Evolutionary conservation across 2,888 invertebrate species (phyloP).

Genomic region (Andrena dorsata): DNA sequence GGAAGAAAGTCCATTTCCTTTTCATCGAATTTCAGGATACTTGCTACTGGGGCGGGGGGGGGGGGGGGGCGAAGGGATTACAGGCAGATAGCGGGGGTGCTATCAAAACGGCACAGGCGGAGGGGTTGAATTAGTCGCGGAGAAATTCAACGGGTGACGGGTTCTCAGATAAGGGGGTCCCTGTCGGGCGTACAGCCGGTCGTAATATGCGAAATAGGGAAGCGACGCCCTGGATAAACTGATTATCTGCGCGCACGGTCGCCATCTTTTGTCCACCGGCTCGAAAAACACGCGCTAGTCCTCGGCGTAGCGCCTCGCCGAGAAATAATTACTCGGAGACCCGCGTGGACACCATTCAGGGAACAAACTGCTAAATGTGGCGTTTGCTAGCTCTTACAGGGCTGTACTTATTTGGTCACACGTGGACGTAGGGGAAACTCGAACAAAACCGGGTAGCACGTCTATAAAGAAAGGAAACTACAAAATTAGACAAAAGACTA

Average conservation of each 20-base stretch:
- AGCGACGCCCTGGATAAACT: slow-evolving; percentile 53
- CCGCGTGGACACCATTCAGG: no score
- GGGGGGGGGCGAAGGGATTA: slow-evolving; percentile 8
- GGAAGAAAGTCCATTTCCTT: slow-evolving; percentile 9
- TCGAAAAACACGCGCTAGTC: slow-evolving; percentile 22
- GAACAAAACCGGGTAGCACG: no score
- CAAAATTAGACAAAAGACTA: no score
- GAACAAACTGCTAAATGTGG: no score
- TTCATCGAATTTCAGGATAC: slow-evolving; percentile 25
- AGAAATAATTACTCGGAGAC: no score
- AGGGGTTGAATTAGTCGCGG: slow-evolving; percentile 49
- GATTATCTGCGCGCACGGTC: slow-evolving; percentile 42
- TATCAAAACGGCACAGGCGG: slow-evolving; percentile 15
- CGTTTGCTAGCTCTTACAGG: no score
- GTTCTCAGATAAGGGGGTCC: slow-evolving; percentile 52
- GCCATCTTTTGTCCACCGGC: slow-evolving; percentile 18
- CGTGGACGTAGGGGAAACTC: no score
- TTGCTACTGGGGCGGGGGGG: neutral
- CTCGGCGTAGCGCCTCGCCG: no score
- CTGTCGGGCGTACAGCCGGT: slow-evolving; percentile 32
- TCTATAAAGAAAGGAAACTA: no score
- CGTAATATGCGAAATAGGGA: slow-evolving; percentile 65
- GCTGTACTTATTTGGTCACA: no score
- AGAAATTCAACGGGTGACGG: slow-evolving; percentile 53
- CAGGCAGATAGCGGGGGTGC: slow-evolving; percentile 24